phyloP scores from a whole-genome alignment of 2,888 invertebrate species.

The Philaethria dido region DNA sequence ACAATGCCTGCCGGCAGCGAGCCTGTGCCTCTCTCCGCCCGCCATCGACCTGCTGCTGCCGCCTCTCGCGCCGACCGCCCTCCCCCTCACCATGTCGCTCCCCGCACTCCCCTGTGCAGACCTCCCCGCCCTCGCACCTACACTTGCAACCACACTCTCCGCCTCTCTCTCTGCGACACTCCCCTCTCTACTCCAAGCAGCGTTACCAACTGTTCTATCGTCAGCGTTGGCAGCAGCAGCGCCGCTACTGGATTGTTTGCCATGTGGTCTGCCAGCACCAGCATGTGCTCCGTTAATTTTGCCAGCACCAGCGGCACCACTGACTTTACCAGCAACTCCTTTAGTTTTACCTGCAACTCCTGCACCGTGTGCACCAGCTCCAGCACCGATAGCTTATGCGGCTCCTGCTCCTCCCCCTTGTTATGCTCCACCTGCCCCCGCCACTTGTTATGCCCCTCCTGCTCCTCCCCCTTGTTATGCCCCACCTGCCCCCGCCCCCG shows the following conservation, averaged over 20 bases:
- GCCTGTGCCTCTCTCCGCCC: slow-evolving; percentile 44
- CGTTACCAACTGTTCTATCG: slow-evolving; percentile 57
- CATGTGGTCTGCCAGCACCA: slow-evolving; percentile 23
- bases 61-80: slow-evolving; percentile 29
- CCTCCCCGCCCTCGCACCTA: slow-evolving; percentile 42
- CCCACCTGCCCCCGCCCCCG: slow-evolving; percentile 32
- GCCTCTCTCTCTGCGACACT: slow-evolving; percentile 48
- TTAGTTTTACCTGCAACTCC: slow-evolving; percentile 4
- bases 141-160: slow-evolving; percentile 46
- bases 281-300: not conserved
- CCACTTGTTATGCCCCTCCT: slow-evolving; percentile 19
- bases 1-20: slow-evolving; percentile 45
- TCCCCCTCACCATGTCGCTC: slow-evolving; percentile 17
- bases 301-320: slow-evolving; percentile 2
- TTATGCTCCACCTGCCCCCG: slow-evolving; percentile 21
- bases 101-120: slow-evolving; percentile 38
- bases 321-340: not conserved
- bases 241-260: slow-evolving; percentile 52
- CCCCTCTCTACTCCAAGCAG: slow-evolving; percentile 52
- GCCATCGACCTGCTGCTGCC: slow-evolving; percentile 50
- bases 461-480: slow-evolving; percentile 13
- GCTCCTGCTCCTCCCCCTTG: slow-evolving; percentile 33
- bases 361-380: slow-evolving; percentile 4
- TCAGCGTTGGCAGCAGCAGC: slow-evolving; percentile 57
- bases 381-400: slow-evolving; percentile 28